Conservation (phyloP, 2,888 invertebrate species). For the Phoronis australis region DNA sequence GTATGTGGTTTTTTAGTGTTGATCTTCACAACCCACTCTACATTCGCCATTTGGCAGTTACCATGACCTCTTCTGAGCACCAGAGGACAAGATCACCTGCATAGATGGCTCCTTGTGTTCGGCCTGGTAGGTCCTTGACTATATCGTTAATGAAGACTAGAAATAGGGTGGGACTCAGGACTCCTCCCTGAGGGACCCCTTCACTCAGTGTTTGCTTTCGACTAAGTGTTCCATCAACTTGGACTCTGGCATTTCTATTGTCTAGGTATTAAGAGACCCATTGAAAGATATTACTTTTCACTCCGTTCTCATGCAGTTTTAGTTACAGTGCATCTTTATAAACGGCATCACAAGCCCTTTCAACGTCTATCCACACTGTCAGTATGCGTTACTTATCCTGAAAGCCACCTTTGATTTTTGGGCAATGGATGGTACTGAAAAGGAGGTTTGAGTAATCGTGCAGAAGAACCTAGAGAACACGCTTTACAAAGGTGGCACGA, state of each 20-base stretch:
- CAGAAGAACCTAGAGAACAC: no score
- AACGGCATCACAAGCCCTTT: background rate
- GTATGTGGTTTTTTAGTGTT: slow-evolving; percentile 17
- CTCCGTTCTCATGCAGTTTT: background rate
- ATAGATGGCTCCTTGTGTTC: slow-evolving; percentile 10
- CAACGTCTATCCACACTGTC: background rate
- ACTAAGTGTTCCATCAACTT: background rate
- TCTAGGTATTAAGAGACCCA: background rate
- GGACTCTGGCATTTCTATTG: background rate
- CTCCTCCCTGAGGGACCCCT: background rate
- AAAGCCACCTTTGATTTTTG: no score
- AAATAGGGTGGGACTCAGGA: slow-evolving; percentile 5
- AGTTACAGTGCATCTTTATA: background rate
- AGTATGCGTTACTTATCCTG: background rate
- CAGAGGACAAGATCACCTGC: slow-evolving; percentile 14
- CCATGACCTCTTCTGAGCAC: slow-evolving; percentile 14
- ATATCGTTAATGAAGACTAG: slow-evolving; percentile 5
- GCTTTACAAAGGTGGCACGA: no score
- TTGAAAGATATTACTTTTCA: background rate
- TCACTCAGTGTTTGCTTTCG: background rate
- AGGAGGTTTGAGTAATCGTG: no score
- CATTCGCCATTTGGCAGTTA: slow-evolving; percentile 12
- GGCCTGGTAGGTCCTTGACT: slow-evolving; percentile 5
- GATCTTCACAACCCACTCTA: slow-evolving; percentile 9
- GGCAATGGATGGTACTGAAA: no score